Evolutionary conservation across 2,888 invertebrate genomes (phyloP).

Genomic region (Himalopsyche tibetana): DNA sequence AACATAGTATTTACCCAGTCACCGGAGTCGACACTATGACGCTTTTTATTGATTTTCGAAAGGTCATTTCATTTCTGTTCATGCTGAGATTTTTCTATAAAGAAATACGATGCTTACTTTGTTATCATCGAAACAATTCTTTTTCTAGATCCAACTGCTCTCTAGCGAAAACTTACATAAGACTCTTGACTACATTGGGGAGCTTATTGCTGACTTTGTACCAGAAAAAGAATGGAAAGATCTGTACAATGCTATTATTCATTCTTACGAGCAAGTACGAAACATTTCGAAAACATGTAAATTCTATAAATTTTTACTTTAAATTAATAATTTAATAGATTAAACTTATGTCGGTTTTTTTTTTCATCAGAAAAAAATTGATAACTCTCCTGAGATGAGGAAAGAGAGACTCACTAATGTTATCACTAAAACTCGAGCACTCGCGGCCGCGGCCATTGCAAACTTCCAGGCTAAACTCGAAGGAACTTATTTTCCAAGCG

Average conservation of each 20-base stretch:
- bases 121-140: background rate
- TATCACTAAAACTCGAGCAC: constrained; percentile 73
- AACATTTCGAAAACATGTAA: no score
- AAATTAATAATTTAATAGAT: background rate
- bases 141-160: constrained; percentile 6
- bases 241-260: constrained; percentile 78
- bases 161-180: constrained; percentile 78
- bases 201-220: constrained; percentile 77
- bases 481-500: no score
- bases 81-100: no score
- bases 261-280: constrained; percentile 80
- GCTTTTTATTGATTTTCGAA: no score
- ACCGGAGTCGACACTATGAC: no score
- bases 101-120: background rate
- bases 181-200: constrained; percentile 77
- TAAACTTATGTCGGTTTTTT: constrained; percentile 78
- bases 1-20: no score
- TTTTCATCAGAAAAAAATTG: constrained; percentile 76
- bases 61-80: no score
- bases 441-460: constrained; percentile 77
- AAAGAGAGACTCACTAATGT: background rate
- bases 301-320: no score
- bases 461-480: constrained; percentile 72
- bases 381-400: constrained; percentile 74
- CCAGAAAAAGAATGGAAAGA: constrained; percentile 81